A percentile compares a stretch with the other conserved stretches of the same genome.
phyloP scores from a whole-genome alignment of 2,888 invertebrate species.

The Diloba caeruleocephala region DNA sequence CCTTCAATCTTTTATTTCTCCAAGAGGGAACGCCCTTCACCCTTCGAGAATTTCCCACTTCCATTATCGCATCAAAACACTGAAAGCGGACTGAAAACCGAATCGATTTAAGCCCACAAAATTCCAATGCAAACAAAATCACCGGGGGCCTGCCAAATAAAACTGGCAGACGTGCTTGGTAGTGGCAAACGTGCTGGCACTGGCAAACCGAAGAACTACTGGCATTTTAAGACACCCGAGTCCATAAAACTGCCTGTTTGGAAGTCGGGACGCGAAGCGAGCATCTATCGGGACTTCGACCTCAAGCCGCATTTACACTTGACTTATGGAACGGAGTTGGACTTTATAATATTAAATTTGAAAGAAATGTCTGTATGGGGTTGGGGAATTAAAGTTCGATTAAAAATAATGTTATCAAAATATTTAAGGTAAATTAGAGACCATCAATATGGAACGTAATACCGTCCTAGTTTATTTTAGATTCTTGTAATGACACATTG shows the following conservation, averaged over 20 bases:
- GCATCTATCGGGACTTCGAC: constrained; percentile 35
- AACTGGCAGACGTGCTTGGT: constrained; percentile 71
- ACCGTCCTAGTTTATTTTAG: too few relatives aligned
- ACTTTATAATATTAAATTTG: constrained; percentile 52
- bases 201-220: constrained; percentile 79
- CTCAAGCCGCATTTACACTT: constrained; percentile 38
- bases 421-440: too few relatives aligned
- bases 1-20: not conserved
- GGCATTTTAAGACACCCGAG: constrained; percentile 79
- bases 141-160: constrained; percentile 66
- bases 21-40: not conserved
- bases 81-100: constrained; percentile 44
- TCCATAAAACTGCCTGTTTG: constrained; percentile 80
- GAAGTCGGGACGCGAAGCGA: constrained; percentile 71
- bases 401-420: not conserved
- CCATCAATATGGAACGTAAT: too few relatives aligned
- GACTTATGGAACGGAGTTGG: constrained; percentile 38
- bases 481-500: too few relatives aligned
- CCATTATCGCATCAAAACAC: constrained; percentile 48
- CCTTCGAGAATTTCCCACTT: constrained; percentile 20
- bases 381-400: constrained; percentile 4
- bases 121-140: constrained; percentile 65
- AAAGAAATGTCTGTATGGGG: constrained; percentile 33
- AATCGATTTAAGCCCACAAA: constrained; percentile 59
- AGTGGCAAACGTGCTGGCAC: constrained; percentile 71